Evolutionary conservation across 2,888 invertebrate species (phyloP), one percentile per base, ranked within the genome.

Genomic region (Troglohyphantes excavatus): DNA sequence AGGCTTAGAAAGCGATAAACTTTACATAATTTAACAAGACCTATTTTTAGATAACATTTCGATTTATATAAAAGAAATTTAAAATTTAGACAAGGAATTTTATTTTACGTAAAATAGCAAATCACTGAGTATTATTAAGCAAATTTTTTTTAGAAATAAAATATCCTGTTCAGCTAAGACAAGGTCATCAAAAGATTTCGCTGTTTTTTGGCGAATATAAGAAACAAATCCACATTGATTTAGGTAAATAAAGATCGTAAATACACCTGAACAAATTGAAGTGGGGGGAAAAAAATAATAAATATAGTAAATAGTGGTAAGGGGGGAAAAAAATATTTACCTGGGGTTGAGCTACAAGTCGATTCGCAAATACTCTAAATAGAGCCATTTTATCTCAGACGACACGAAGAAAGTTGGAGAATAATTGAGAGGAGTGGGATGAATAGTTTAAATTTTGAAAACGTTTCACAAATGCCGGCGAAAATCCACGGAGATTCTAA

Each of bases 361-460:
- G 88, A 72, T 85, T 89, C 26, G 91, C 90, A 83, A 91, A 81
- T 21, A 91, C 76, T 46, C 91, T 86, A 59, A 90, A 87, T 46
- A 91, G 90, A 72, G 91, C 88, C 91, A 91, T 91, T 89, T 91
- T 19, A 23, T 76, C 23, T 26, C 65, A 23, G 39, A 75, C 27
- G 63, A 29, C 26, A 27, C 6, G 13, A 23, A 65, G n/a, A 75
- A 65, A n/a, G 43, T 21, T 27, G 63, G 1, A 76, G 21, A 79
- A 21, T 75, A 5, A 39, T 13, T 53, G n/a, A 53, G 53, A 53
- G 17, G 17, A 53, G 53, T 53, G 9, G 39, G 13, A 39, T 39
- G 39, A 39, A 53, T n/a, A 1, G n/a, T 53, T 53, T 53, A 13
- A 46, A 53, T 17, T 53, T 53, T 53, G 2, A 53, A 53, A 39